Base-by-base conservation (phyloP, 2,113 vertebrate genomes). In the Tichodroma muraria region DNA sequence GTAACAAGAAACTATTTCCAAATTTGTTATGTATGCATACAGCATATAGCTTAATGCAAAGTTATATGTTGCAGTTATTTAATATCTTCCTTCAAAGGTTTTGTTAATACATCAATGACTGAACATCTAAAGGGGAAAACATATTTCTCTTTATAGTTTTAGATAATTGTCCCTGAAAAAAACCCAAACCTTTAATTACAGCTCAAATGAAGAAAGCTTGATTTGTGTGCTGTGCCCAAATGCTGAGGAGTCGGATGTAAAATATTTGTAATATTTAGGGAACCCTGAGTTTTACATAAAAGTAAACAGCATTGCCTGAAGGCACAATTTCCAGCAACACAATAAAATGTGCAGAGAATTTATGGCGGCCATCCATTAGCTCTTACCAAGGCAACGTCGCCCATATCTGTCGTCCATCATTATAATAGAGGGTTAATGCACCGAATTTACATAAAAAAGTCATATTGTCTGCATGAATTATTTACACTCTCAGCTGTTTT, bases 351-450 rank as follows among this genome's bases (percentile, higher is more conserved):
- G 99, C 99, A 98, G 98, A 99, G 99, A 98, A 99, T 99, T 99
- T 99, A 99, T 99, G 99, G 99, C 98, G 99, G 98, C 99, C 98
- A 99, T 99, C 99, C 99, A 99, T 99, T 99, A 99, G 99, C 98
- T 99, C 99, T 99, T 99, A 99, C 99, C 99, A 99, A 99, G 99
- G 99, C 99, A 99, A 99, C 98, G 98, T 99, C 99, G 99, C 98
- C 99, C 98, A 98, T 99, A 99, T 99, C 99, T 99, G 99, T 99
- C 99, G 99, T 99, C 99, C 99, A 99, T 99, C 99, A 99, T 99
- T 99, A 99, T 99, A 99, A 99, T 99, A 99, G 99, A 99, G 99
- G 99, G 99, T 99, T 99, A 99, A 99, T 99, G 99, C 99, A 99
- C 98, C 93, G 97, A 98, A 99, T 99, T 99, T 99, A 99, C 99